Evolutionary conservation across 2,888 invertebrate species (phyloP).

Genomic region (Thera obeliscata): DNA sequence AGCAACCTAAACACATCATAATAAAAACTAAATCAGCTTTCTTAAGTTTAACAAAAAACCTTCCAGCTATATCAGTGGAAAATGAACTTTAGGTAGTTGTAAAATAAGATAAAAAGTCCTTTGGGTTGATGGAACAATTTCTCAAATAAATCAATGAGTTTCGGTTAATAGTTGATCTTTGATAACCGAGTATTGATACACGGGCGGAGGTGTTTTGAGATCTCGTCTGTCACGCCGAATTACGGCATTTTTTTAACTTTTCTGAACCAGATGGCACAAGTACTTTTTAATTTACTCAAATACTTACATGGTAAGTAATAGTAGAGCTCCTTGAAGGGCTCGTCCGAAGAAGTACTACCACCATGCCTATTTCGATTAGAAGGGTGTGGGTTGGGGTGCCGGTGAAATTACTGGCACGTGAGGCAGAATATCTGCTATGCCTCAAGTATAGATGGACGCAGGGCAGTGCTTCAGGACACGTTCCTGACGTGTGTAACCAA

Average conservation of each 20-base stretch:
- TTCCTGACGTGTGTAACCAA: too few relatives aligned
- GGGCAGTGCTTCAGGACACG: too few relatives aligned
- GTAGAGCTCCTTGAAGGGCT: too few relatives aligned
- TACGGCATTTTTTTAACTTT: slow-evolving; percentile 53
- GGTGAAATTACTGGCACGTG: too few relatives aligned
- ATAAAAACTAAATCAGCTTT: slow-evolving; percentile 33
- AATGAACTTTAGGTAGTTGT: neutral
- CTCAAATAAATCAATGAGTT: slow-evolving; percentile 65
- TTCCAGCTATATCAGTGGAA: slow-evolving; percentile 22
- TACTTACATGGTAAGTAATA: too few relatives aligned
- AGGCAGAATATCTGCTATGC: too few relatives aligned
- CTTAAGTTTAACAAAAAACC: slow-evolving; percentile 10
- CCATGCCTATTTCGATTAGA: too few relatives aligned
- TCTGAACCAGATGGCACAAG: slow-evolving; percentile 15
- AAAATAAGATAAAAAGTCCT: slow-evolving; percentile 31
- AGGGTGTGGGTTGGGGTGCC: too few relatives aligned
- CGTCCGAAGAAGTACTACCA: too few relatives aligned
- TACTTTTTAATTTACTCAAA: neutral
- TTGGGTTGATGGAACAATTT: slow-evolving; percentile 45
- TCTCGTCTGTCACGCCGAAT: slow-evolving; percentile 60
- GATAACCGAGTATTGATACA: slow-evolving; percentile 62
- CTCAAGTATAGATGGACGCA: too few relatives aligned
- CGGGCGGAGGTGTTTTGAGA: slow-evolving; percentile 59
- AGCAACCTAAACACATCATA: slow-evolving; percentile 18
- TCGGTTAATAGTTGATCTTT: slow-evolving; percentile 60